Conservation (phyloP, 2,888 invertebrate species). For the Halictus ligatus region DNA sequence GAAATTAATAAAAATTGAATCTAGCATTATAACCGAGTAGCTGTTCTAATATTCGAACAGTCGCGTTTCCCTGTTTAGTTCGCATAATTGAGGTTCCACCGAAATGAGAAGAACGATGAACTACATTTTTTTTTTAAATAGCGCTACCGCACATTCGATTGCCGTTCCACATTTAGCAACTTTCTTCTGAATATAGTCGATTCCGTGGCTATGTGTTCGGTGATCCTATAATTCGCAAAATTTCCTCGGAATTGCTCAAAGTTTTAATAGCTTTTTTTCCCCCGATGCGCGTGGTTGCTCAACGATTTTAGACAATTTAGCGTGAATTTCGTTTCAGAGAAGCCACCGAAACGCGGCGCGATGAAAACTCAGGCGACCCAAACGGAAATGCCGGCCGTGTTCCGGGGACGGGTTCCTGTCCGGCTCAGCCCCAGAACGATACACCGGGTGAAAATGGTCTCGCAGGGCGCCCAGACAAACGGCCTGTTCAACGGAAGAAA, state of each 20-base stretch:
- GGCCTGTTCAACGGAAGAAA: constrained; percentile 91
- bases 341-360: constrained; percentile 90
- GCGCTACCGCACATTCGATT: no score
- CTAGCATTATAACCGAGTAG: background rate
- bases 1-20: background rate
- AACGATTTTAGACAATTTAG: constrained; percentile 27
- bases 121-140: no score
- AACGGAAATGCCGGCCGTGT: constrained; percentile 91
- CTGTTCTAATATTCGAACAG: background rate
- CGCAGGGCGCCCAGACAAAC: constrained; percentile 96
- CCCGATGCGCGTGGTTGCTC: background rate
- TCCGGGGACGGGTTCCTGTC: constrained; percentile 84
- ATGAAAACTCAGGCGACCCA: constrained; percentile 98
- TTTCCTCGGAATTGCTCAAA: background rate
- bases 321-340: constrained; percentile 86
- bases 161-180: no score
- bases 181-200: no score
- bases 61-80: background rate
- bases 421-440: constrained; percentile 93
- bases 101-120: no score
- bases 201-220: background rate
- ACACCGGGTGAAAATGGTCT: constrained; percentile 94
- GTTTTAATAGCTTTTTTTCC: background rate
- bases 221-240: background rate
- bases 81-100: background rate